phyloP scores from a whole-genome alignment of 1,140 invertebrate species.

The Phocides pigmalion region DNA sequence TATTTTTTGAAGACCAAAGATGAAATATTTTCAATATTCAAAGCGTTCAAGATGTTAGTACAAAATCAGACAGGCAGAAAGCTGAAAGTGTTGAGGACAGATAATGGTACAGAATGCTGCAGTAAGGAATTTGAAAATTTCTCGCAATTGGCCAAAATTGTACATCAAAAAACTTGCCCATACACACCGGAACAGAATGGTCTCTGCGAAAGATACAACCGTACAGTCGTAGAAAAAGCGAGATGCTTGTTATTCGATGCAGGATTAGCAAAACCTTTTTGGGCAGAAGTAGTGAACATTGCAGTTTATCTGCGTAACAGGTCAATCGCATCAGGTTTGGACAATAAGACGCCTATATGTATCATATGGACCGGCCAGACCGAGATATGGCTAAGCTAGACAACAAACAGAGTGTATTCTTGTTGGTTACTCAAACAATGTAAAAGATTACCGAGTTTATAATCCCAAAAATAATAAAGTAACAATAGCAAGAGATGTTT shows the following conservation, averaged over 20 bases:
- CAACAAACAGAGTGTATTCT: slow-evolving; percentile 43
- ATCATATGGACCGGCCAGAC: slow-evolving; percentile 38
- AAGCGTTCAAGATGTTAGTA: neutral
- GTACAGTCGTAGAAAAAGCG: slow-evolving; percentile 20
- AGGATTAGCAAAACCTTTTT: slow-evolving; percentile 29
- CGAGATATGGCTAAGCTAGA: slow-evolving; percentile 36
- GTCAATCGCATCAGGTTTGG: slow-evolving; percentile 32
- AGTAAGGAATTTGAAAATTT: neutral
- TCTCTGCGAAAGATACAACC: slow-evolving; percentile 29
- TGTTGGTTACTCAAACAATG: slow-evolving; percentile 45
- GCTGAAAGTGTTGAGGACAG: neutral
- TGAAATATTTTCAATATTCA: slow-evolving; percentile 1
- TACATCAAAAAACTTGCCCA: slow-evolving; percentile 43
- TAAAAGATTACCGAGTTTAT: slow-evolving; percentile 56
- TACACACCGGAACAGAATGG: slow-evolving; percentile 41
- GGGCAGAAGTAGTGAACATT: slow-evolving; percentile 39
- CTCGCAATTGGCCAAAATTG: neutral
- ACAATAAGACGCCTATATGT: slow-evolving; percentile 35
- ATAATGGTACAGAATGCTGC: slow-evolving; percentile 5
- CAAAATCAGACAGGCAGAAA: slow-evolving; percentile 1
- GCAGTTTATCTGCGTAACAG: slow-evolving; percentile 40
- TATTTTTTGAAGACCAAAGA: slow-evolving; percentile 4
- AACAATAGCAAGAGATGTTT: slow-evolving; percentile 41
- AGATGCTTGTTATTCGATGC: slow-evolving; percentile 30
- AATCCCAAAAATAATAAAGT: slow-evolving; percentile 50